Conservation (phyloP, 1,140 invertebrate species). For the Bradysia coprophila region DNA sequence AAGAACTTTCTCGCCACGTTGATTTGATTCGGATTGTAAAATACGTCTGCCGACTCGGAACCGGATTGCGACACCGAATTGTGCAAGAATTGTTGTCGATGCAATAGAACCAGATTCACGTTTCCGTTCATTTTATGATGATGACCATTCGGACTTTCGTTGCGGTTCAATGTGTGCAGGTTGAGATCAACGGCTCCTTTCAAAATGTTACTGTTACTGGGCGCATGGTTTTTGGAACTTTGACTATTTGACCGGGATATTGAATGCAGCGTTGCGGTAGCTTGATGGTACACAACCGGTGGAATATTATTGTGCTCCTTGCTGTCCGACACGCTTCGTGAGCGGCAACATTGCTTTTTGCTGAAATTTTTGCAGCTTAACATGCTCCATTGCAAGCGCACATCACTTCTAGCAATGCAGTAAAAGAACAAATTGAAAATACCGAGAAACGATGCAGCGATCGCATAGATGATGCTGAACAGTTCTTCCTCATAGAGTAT, state of each 20-base stretch:
- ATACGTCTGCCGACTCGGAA: slow-evolving; percentile 38
- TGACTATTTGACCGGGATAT: slow-evolving; percentile 39
- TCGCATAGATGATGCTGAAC: slow-evolving; percentile 58
- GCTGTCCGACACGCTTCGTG: slow-evolving; percentile 42
- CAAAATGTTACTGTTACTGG: slow-evolving; percentile 26
- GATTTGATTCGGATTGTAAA: slow-evolving; percentile 85
- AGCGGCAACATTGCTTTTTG: slow-evolving; percentile 35
- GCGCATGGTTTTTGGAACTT: slow-evolving; percentile 26
- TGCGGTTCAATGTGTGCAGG: slow-evolving; percentile 21
- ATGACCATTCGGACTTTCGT: slow-evolving; percentile 10
- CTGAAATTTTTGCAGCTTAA: slow-evolving; percentile 17
- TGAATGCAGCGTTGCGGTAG: slow-evolving; percentile 25
- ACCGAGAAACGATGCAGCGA: slow-evolving; percentile 49
- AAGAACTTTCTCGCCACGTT: slow-evolving; percentile 83
- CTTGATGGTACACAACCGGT: slow-evolving; percentile 8
- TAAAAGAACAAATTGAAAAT: slow-evolving; percentile 76
- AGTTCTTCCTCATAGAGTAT: slow-evolving; percentile 45
- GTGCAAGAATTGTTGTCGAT: slow-evolving; percentile 42
- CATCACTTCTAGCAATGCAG: slow-evolving; percentile 64
- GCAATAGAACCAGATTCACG: slow-evolving; percentile 43
- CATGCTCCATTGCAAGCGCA: slow-evolving; percentile 49
- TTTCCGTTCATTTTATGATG: slow-evolving; percentile 22
- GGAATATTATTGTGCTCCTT: slow-evolving; percentile 22
- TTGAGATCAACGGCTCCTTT: slow-evolving; percentile 31
- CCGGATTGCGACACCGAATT: slow-evolving; percentile 5